Evolutionary conservation across 1,140 invertebrate genomes (phyloP).

Genomic region (Nautilus pompilius): DNA sequence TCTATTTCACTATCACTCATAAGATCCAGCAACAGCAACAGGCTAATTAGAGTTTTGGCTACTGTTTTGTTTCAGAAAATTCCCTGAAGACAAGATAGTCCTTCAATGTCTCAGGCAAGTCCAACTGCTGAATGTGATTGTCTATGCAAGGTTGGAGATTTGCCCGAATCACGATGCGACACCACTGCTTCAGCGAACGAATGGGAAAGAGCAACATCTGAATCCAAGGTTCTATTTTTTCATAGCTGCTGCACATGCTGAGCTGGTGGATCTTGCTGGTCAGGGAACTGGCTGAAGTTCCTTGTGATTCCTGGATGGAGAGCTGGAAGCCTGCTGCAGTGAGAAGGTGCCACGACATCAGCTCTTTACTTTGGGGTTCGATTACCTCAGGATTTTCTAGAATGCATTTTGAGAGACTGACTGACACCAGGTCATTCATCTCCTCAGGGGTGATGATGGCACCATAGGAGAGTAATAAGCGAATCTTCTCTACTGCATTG

Average conservation of each 20-base stretch:
- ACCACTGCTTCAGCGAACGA: conserved; percentile 33
- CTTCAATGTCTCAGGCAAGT: neutral
- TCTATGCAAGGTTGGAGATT: conserved; percentile 25
- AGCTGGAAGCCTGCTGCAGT: conserved; percentile 40
- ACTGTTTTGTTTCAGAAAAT: neutral
- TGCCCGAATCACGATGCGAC: conserved; percentile 32
- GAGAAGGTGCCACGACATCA: conserved; percentile 40
- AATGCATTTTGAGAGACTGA: conserved; percentile 42
- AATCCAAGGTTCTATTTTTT: conserved; percentile 39
- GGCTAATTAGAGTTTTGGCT: too few relatives aligned
- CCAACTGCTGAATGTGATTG: conserved; percentile 27
- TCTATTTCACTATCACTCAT: too few relatives aligned
- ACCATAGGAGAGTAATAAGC: conserved; percentile 41
- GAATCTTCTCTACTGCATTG: conserved; percentile 46
- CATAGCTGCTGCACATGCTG: conserved; percentile 42
- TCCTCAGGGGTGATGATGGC: conserved; percentile 36
- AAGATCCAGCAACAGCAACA: too few relatives aligned
- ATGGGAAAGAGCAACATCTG: conserved; percentile 31
- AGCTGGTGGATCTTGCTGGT: conserved; percentile 35
- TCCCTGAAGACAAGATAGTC: neutral
- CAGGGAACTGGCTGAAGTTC: conserved; percentile 2
- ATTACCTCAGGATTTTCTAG: conserved; percentile 47
- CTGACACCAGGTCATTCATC: conserved; percentile 42
- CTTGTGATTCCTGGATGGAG: conserved; percentile 16
- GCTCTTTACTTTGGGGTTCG: conserved; percentile 33